Evolutionary conservation across 2,797 vertebrate genomes (phyloP), one percentile per base, ranked within the genome.

Genomic region (Cryptoblepharus egeriae): DNA sequence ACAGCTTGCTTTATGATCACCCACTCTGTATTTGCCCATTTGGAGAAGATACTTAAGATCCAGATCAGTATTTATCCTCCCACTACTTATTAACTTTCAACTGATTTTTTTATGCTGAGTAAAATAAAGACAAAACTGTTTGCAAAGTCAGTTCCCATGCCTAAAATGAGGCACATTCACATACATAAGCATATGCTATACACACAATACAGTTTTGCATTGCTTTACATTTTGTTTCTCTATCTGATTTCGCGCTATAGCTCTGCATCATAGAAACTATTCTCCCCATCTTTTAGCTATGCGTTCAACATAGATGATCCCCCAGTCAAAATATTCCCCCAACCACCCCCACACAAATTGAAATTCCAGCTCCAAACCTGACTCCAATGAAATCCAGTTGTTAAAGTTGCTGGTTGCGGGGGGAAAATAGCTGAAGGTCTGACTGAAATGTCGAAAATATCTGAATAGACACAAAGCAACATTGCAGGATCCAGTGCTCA

Each of bases 321-420:
- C 74, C 78, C 49, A 82, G 77, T n/a, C 57, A 63, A 39, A 74
- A 67, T 82, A 61, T 11, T 11, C 45, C 45, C 4, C 7, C 45
- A 49, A 13, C 7, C 11, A 83, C 88, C 83, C 89, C 80, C 26
- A 45, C 88, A 72, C 8, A 89, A 88, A 88, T 2, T 0, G 82
- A 91, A 87, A 79, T 69, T 24, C 82, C 61, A 65, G 86, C 86
- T 69, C 93, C 93, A 92, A 93, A 93, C 92, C 93, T 94, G 82
- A 88, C 32, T 87, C 87, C 76, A 73, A 18, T 89, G 80, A 88
- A 90, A 86, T 93, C 93, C 93, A 75, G 86, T 32, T 24, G 92
- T 81, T 77, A 92, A 89, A 88, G 80, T 91, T 90, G 84, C 86
- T 79, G 52, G 64, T 6, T 79, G 39, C 0, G 5, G 13, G 3